These are phyloP conservation scores for Amia ocellicauda DNA, from an alignment of 2,113 vertebrate genomes.

Conservation along the genomic window DNA sequence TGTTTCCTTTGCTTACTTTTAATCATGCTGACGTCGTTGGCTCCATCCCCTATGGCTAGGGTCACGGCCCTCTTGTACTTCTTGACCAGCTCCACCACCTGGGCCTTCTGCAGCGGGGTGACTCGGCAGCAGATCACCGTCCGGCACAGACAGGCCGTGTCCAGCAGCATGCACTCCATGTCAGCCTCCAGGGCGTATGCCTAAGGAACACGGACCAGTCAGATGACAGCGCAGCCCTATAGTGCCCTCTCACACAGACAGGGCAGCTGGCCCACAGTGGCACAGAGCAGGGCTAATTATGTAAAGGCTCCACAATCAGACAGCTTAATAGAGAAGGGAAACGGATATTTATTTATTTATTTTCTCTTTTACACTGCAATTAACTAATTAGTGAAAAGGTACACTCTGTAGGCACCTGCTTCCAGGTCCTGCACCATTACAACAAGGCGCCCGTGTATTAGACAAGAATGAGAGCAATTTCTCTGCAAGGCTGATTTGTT, in stretches of 20 bases:
- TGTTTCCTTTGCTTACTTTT: conserved; percentile 59
- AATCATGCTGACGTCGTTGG: conserved; percentile 83
- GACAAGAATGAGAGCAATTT: conserved; percentile 6
- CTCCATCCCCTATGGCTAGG: conserved; percentile 71
- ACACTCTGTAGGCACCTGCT: background rate
- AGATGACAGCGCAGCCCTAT: conserved; percentile 3
- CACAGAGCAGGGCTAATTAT: background rate
- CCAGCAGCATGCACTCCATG: conserved; percentile 64
- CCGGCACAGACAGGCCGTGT: conserved; percentile 73
- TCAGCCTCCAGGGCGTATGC: conserved; percentile 66
- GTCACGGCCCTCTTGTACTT: conserved; percentile 65
- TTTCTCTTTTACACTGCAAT: background rate
- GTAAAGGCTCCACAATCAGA: conserved; percentile 1
- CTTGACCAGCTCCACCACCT: conserved; percentile 77
- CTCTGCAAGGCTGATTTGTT: conserved; percentile 35
- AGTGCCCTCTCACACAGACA: conserved; percentile 13
- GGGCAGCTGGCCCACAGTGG: no score
- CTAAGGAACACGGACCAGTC: conserved; percentile 38
- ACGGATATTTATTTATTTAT: no score
- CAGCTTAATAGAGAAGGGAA: background rate
- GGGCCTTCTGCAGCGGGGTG: conserved; percentile 75
- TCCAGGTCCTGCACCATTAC: no score
- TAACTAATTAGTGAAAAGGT: background rate
- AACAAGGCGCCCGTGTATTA: background rate
- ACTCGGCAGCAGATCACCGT: conserved; percentile 74